Evolutionary conservation across 2,888 invertebrate genomes (phyloP).

Genomic region (Drosophila pseudotakahashii): DNA sequence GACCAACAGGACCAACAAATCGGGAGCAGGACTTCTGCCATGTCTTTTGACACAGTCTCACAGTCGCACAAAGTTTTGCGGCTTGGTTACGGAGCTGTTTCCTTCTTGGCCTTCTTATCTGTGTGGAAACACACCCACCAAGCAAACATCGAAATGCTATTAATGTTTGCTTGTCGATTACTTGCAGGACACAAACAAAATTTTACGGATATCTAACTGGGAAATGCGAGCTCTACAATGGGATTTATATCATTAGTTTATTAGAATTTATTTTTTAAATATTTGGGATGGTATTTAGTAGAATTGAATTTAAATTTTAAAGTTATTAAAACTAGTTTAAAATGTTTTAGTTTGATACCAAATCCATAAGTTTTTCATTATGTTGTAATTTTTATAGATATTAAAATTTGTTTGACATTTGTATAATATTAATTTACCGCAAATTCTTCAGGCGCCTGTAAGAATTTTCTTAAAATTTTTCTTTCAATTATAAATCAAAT

Average conservation of each 20-base stretch:
- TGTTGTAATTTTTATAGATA: no score
- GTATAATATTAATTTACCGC: no score
- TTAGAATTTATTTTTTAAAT: background rate
- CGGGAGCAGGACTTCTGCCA: slow-evolving; percentile 27
- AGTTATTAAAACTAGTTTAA: no score
- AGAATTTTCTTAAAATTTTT: no score
- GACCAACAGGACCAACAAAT: slow-evolving; percentile 31
- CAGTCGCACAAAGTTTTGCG: slow-evolving; percentile 39
- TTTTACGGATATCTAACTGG: background rate
- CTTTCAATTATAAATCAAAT: no score
- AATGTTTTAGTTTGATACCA: no score
- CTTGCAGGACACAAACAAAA: slow-evolving; percentile 1
- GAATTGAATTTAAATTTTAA: no score
- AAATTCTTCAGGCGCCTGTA: no score
- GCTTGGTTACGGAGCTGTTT: slow-evolving; percentile 19
- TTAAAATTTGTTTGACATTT: no score
- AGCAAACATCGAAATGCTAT: slow-evolving; percentile 66
- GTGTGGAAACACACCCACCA: slow-evolving; percentile 38
- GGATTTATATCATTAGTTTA: background rate
- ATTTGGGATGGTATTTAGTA: no score
- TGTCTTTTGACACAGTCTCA: slow-evolving; percentile 47
- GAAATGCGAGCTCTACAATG: slow-evolving; percentile 1
- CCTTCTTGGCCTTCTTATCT: slow-evolving; percentile 45
- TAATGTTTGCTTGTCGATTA: slow-evolving; percentile 46
- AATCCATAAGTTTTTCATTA: no score